Evolutionary conservation across 1,140 invertebrate genomes (phyloP).

Genomic region (Paramacrobiotus metropolitanus): DNA sequence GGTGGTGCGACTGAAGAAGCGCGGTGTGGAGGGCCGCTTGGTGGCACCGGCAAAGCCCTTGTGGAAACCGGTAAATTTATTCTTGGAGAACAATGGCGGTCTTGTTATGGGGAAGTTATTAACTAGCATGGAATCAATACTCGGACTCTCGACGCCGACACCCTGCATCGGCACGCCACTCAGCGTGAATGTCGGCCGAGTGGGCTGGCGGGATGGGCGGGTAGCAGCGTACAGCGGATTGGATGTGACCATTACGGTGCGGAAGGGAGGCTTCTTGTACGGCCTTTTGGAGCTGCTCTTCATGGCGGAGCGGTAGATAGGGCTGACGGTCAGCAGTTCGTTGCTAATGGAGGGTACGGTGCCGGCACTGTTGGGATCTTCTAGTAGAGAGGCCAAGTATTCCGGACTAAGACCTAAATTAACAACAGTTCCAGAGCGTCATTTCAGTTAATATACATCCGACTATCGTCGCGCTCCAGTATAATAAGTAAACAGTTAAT

Average conservation of each 20-base stretch:
- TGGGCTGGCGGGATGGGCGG: background rate
- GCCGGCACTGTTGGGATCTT: too few relatives aligned
- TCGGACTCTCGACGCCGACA: background rate
- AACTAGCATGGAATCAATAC: background rate
- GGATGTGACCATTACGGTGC: slow-evolving; percentile 2
- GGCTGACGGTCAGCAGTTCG: too few relatives aligned
- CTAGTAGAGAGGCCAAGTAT: too few relatives aligned
- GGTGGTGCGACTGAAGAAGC: background rate
- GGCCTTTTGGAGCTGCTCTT: too few relatives aligned
- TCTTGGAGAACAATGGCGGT: background rate
- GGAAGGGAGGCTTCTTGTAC: background rate
- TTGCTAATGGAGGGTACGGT: too few relatives aligned
- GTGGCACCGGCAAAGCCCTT: background rate
- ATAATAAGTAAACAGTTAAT: too few relatives aligned
- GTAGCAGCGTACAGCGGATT: background rate
- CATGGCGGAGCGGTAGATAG: background rate
- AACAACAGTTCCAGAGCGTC: too few relatives aligned
- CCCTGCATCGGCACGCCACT: too few relatives aligned
- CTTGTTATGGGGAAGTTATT: background rate
- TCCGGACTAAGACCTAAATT: too few relatives aligned
- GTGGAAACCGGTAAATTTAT: background rate
- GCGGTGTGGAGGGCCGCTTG: background rate
- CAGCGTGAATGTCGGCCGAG: background rate
- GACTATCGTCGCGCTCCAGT: too few relatives aligned
- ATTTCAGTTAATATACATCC: too few relatives aligned